phyloP scores from a whole-genome alignment of 64 coral and sea anemone genomes.

The Acropora yongei region DNA sequence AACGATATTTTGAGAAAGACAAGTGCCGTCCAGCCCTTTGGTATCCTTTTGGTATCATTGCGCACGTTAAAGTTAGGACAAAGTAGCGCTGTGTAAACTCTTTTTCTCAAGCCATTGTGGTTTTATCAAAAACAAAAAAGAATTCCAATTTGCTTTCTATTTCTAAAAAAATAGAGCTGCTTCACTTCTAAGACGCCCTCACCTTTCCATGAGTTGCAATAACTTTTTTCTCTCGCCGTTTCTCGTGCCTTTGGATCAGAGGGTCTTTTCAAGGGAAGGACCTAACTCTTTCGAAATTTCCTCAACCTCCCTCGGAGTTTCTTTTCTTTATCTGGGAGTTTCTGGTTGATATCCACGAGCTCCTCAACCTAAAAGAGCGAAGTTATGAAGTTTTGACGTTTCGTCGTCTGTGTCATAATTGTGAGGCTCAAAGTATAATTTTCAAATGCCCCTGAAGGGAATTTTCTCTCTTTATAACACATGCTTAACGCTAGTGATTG shows the following conservation, averaged over 20 bases:
- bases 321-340: constrained; percentile 5
- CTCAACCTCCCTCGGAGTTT: background rate
- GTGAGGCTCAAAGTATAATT: no score
- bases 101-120: no score
- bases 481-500: no score
- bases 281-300: background rate
- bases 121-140: background rate
- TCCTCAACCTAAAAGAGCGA: constrained; percentile 1
- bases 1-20: no score
- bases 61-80: no score
- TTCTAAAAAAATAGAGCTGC: background rate
- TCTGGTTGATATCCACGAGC: background rate
- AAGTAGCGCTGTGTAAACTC: no score
- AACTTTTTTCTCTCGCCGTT: background rate
- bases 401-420: background rate
- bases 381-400: background rate
- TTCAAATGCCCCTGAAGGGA: no score
- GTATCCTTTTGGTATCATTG: no score
- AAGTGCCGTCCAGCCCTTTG: no score
- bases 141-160: background rate
- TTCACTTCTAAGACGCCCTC: background rate
- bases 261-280: background rate
- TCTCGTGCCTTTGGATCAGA: background rate
- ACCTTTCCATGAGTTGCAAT: constrained; percentile 19
- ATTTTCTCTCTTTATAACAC: no score